These are phyloP conservation scores for Sipha flava DNA, from an alignment of 1,140 invertebrate species.

Conservation along the genomic window DNA sequence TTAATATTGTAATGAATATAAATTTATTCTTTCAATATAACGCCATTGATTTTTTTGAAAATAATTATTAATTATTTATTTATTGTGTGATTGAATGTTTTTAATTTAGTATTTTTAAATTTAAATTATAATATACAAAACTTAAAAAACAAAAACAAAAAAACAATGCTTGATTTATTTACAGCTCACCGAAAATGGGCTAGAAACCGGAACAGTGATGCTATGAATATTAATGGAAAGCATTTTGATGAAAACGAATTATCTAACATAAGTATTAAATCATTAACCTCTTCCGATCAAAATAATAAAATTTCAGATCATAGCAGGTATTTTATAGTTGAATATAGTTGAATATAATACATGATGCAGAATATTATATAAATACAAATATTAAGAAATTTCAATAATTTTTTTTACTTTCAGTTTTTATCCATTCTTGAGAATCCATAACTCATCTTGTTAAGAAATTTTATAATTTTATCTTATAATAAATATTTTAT, in stretches of 20 bases:
- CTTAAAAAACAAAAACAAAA: too few relatives aligned
- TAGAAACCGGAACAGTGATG: neutral
- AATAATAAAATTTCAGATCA: constrained; percentile 19
- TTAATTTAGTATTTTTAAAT: neutral
- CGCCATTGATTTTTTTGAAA: neutral
- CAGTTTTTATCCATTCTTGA: too few relatives aligned
- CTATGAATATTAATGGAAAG: neutral
- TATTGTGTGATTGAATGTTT: neutral
- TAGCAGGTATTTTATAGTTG: neutral
- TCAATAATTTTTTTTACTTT: too few relatives aligned
- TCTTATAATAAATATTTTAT: too few relatives aligned
- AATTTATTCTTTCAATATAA: neutral
- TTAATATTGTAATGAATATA: neutral
- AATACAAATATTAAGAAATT: too few relatives aligned
- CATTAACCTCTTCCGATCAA: constrained; percentile 12
- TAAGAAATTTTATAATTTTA: too few relatives aligned
- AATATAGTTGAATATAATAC: too few relatives aligned
- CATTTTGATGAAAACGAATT: constrained; percentile 24
- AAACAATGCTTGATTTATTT: neutral
- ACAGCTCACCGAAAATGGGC: constrained; percentile 6
- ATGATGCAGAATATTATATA: too few relatives aligned
- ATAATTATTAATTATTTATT: neutral
- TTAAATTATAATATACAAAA: neutral
- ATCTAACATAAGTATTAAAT: constrained; percentile 1
- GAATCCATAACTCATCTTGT: too few relatives aligned